Evolutionary conservation across 2,797 vertebrate species (phyloP).

Genomic region (Benthosema pterotum): DNA sequence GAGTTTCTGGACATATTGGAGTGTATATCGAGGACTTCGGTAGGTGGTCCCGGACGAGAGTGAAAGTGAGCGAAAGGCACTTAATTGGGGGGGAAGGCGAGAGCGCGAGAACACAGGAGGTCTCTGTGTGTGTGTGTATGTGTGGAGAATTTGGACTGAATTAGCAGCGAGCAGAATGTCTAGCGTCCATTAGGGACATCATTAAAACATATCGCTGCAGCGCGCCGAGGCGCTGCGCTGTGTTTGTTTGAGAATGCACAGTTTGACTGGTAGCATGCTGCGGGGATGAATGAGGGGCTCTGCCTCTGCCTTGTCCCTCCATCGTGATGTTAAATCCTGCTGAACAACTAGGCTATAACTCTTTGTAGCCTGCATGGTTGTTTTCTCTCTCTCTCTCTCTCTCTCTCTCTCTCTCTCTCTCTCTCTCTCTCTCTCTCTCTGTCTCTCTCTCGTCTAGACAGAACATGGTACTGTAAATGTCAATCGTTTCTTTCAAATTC

Average conservation of each 20-base stretch:
- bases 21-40: too few relatives aligned
- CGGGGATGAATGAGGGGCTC: constrained; percentile 20
- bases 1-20: too few relatives aligned
- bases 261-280: constrained; percentile 24
- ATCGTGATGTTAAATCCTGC: too few relatives aligned
- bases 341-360: too few relatives aligned
- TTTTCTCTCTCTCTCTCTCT: too few relatives aligned
- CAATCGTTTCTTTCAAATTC: too few relatives aligned
- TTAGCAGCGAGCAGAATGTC: constrained; percentile 9
- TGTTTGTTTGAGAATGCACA: constrained; percentile 43
- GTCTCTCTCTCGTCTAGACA: too few relatives aligned
- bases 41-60: neutral
- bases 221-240: constrained; percentile 43
- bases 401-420: too few relatives aligned
- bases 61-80: constrained; percentile 18
- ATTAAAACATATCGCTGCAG: constrained; percentile 54
- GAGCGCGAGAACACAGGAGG: constrained; percentile 27
- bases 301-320: constrained; percentile 11
- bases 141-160: neutral
- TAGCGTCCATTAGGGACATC: constrained; percentile 45
- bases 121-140: constrained; percentile 16
- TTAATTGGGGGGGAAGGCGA: neutral
- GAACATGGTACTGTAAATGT: too few relatives aligned
- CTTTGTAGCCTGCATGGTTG: too few relatives aligned
- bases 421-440: too few relatives aligned